Conservation (phyloP, 2,888 invertebrate species). For the Luperina nickerlii region DNA sequence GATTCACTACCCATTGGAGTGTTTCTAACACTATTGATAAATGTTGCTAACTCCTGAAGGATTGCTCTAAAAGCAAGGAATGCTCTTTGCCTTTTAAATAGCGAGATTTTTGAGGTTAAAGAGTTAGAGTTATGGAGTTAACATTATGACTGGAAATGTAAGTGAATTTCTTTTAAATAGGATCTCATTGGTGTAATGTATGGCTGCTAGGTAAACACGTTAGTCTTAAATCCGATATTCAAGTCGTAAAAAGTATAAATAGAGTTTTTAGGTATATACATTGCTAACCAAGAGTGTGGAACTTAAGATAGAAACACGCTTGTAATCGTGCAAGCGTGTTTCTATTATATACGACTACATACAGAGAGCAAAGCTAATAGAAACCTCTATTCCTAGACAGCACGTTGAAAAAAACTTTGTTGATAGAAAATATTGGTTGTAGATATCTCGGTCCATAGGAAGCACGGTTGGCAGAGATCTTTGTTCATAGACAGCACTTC, state of each 20-base stretch:
- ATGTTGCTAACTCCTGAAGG: constrained; percentile 49
- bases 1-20: constrained; percentile 38
- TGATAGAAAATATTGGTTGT: no score
- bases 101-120: not conserved
- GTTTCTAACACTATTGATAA: constrained; percentile 46
- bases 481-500: no score
- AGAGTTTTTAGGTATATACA: not conserved
- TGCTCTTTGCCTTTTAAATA: constrained; percentile 36
- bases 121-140: not conserved
- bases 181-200: not conserved
- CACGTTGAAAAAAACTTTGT: no score
- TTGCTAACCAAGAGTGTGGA: not conserved
- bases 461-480: no score
- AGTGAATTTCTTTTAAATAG: no score
- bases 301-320: no score
- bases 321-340: no score
- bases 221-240: no score
- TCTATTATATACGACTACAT: no score
- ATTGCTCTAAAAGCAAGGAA: constrained; percentile 29
- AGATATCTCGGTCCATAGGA: no score
- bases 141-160: not conserved
- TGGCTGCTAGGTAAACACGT: not conserved
- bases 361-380: no score
- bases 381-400: no score
- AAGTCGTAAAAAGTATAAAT: not conserved